phyloP scores from a whole-genome alignment of 1,140 invertebrate genomes.

The Acromyrmex charruanus region DNA sequence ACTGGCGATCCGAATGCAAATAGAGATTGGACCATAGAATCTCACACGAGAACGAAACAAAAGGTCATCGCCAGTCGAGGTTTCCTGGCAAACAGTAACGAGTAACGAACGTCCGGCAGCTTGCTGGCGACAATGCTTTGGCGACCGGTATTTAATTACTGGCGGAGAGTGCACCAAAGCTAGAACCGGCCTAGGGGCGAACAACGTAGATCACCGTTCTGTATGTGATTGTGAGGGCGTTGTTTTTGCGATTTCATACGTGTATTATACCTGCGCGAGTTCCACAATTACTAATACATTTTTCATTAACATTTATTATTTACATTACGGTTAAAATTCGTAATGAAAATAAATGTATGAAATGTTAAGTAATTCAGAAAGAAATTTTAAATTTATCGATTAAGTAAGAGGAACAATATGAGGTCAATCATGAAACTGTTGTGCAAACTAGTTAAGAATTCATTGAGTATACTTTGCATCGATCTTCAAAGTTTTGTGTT shows the following conservation, averaged over 20 bases:
- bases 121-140: slow-evolving; percentile 49
- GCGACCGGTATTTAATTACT: slow-evolving; percentile 73
- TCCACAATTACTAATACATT: background rate
- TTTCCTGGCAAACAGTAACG: slow-evolving; percentile 76
- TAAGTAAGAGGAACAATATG: background rate
- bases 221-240: background rate
- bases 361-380: background rate
- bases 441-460: background rate
- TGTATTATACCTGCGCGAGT: background rate
- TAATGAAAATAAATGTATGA: too few relatives aligned
- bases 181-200: background rate
- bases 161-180: slow-evolving; percentile 3
- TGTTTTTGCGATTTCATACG: background rate
- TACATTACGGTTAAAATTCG: background rate
- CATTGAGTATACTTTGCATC: background rate
- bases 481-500: background rate
- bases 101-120: slow-evolving; percentile 66
- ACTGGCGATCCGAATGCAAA: slow-evolving; percentile 73
- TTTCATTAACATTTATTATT: background rate
- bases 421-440: background rate
- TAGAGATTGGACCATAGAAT: slow-evolving; percentile 43
- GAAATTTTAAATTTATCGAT: background rate
- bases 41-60: slow-evolving; percentile 69
- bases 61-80: slow-evolving; percentile 68
- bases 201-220: background rate